Evolutionary conservation across 1,140 invertebrate species (phyloP).

Genomic region (Bombus breviceps): DNA sequence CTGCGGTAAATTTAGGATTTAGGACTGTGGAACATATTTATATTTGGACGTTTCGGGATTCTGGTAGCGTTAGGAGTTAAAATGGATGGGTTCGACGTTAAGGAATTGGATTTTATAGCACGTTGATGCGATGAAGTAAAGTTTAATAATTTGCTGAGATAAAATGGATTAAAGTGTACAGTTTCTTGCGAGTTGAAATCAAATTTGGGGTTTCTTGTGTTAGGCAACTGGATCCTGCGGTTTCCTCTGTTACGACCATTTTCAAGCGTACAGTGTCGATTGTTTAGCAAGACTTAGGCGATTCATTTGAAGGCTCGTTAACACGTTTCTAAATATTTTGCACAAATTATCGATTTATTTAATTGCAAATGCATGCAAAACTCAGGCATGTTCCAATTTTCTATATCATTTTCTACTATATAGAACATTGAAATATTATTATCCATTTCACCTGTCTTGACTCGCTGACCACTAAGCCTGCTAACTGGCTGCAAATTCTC

Average conservation of each 20-base stretch:
- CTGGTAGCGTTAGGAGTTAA: too few relatives aligned
- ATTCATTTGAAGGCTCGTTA: too few relatives aligned
- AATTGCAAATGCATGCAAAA: not conserved
- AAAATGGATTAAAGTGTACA: not conserved
- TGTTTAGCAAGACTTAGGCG: not conserved
- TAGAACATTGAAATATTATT: too few relatives aligned
- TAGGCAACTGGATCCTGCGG: not conserved
- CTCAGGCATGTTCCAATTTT: too few relatives aligned
- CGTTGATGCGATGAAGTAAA: not conserved
- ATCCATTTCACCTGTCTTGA: too few relatives aligned
- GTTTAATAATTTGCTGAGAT: not conserved
- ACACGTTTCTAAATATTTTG: too few relatives aligned
- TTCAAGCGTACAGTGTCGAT: not conserved
- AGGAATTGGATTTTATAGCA: not conserved
- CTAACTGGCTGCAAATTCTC: too few relatives aligned
- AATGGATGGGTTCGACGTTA: too few relatives aligned
- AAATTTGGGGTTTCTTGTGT: slow-evolving; percentile 10
- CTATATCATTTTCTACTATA: not conserved
- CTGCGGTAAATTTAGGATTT: too few relatives aligned
- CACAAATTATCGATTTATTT: not conserved
- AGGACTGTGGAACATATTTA: not conserved
- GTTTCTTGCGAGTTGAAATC: not conserved
- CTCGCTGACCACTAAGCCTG: too few relatives aligned
- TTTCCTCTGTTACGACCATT: not conserved
- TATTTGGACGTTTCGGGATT: too few relatives aligned